These are phyloP conservation scores for Lipophrys pholis DNA, from an alignment of 2,113 vertebrate genomes.

Conservation along the genomic window DNA sequence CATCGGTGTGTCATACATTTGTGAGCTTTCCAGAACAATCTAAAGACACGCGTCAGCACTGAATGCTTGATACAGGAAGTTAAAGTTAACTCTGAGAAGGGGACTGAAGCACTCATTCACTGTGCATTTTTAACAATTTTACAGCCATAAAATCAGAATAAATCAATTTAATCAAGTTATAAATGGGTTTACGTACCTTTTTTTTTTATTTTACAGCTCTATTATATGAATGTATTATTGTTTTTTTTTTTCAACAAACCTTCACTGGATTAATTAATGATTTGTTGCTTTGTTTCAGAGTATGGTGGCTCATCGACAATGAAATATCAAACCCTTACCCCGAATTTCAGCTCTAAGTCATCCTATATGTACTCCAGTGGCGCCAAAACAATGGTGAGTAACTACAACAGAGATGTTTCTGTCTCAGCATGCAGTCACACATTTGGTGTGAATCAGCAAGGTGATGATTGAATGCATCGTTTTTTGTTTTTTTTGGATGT, in stretches of 20 bases:
- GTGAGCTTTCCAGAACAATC: too few species aligned
- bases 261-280: background rate
- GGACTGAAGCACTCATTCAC: too few species aligned
- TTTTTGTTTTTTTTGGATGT: background rate
- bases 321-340: conserved; percentile 77
- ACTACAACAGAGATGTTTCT: background rate
- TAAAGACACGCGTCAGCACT: too few species aligned
- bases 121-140: too few species aligned
- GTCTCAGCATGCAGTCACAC: conserved; percentile 5
- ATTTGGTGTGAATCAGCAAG: conserved; percentile 3
- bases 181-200: too few species aligned
- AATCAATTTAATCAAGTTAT: too few species aligned
- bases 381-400: conserved; percentile 73
- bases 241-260: too few species aligned
- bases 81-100: too few species aligned
- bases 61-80: too few species aligned
- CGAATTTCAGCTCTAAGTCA: conserved; percentile 80
- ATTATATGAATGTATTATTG: conserved; percentile 1
- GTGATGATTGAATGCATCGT: background rate
- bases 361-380: conserved; percentile 64
- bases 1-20: too few species aligned
- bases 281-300: conserved; percentile 67
- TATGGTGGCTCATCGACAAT: conserved; percentile 72
- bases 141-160: too few species aligned
- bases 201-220: background rate